These are phyloP conservation scores for Octonoba sinensis DNA, from an alignment of 2,888 invertebrate species.

Conservation along the genomic window DNA sequence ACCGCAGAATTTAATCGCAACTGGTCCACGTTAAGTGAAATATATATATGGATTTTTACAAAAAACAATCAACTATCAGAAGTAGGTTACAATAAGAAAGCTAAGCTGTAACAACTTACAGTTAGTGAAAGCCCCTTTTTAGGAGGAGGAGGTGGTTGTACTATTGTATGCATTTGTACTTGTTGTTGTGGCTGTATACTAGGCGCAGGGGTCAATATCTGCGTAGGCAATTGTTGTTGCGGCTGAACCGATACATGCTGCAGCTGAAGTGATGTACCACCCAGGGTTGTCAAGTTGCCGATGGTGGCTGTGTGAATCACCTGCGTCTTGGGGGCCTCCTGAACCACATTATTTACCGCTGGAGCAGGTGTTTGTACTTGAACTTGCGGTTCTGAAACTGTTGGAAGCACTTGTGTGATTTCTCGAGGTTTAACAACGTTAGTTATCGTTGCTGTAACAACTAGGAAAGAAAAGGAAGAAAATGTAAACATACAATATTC, in stretches of 20 bases:
- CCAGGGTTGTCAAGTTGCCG: constrained; percentile 49
- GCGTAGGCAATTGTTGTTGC: constrained; percentile 32
- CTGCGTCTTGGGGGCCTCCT: constrained; percentile 27
- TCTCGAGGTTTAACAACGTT: constrained; percentile 68
- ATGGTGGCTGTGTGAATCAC: constrained; percentile 49
- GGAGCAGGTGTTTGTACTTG: constrained; percentile 1
- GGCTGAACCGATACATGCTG: constrained; percentile 37
- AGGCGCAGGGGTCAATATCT: constrained; percentile 36
- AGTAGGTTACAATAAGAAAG: no score
- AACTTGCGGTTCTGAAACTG: neutral
- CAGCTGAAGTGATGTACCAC: constrained; percentile 45
- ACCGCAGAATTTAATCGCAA: no score
- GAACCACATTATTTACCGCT: neutral
- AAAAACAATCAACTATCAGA: no score
- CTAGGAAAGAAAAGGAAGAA: constrained; percentile 11
- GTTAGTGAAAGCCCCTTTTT: constrained; percentile 71
- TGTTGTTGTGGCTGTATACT: constrained; percentile 41
- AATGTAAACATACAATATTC: neutral
- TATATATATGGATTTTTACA: no score
- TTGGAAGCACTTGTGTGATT: constrained; percentile 66
- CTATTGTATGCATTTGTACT: constrained; percentile 46
- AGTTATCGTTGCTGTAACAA: constrained; percentile 1
- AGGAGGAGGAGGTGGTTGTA: constrained; percentile 58
- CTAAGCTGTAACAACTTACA: constrained; percentile 68
- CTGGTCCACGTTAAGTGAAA: no score